These are phyloP conservation scores for Strigamia maritima DNA, from an alignment of 2,888 invertebrate species.

Conservation along the genomic window DNA sequence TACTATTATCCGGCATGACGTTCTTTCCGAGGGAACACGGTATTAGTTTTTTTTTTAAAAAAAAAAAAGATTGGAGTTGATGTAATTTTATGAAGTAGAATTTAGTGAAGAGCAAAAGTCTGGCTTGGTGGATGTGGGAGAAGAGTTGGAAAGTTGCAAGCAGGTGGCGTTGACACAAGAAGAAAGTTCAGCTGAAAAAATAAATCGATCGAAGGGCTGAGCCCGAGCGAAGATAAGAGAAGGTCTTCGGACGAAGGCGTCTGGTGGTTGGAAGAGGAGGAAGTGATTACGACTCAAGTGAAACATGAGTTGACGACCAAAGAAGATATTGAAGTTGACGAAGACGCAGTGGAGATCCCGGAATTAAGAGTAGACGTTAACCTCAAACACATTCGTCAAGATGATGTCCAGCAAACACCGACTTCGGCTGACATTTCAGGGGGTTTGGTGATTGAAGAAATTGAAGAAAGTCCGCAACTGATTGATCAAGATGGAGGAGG, in stretches of 20 bases:
- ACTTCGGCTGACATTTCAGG: background rate
- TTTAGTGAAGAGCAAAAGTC: background rate
- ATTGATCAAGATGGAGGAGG: background rate
- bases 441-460: background rate
- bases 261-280: slow-evolving; percentile 37
- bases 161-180: background rate
- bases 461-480: background rate
- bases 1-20: no score
- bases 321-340: slow-evolving; percentile 3
- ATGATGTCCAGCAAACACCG: slow-evolving; percentile 1
- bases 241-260: background rate
- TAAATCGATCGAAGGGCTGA: background rate
- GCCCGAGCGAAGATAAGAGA: background rate
- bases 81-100: background rate
- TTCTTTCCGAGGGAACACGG: no score
- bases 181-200: background rate
- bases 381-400: background rate
- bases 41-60: no score
- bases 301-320: background rate
- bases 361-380: background rate
- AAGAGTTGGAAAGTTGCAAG: background rate
- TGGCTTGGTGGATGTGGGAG: background rate
- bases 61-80: no score
- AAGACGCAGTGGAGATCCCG: slow-evolving; percentile 33
- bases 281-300: background rate